Evolutionary conservation across 2,888 invertebrate genomes (phyloP), one percentile per base, ranked within the genome.

Genomic region (Pseudoips prasinana): DNA sequence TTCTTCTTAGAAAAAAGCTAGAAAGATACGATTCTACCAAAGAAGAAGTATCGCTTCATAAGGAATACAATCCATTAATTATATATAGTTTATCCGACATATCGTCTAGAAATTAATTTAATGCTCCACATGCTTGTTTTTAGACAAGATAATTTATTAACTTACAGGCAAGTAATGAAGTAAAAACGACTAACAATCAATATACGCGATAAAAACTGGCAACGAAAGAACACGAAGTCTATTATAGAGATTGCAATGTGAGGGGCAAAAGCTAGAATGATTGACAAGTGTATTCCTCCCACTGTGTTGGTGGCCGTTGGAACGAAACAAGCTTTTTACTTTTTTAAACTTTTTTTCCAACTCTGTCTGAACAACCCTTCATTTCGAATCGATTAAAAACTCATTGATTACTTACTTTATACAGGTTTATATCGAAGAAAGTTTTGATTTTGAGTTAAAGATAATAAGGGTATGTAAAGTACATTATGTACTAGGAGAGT

Each of bases 211-310:
- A 58, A 60, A 62, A 61, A 53, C 33, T 10, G 36, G 28, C 9
- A 32, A 38, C 43, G 40, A 28, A 31, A 35, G 38, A 46, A 44
- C 34, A 29, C 33, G 29, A 25, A 58, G 52, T 58, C 58, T 58
- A 55, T 66, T 64, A 69, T 47, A 54, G 56, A 65, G 59, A 68
- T 73, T 69, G 67, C 65, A 63, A 52, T 43, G 48, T 51, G 45
- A 51, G 29, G 25, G 33, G 39, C 31, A 32, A 27, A 29, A 30
- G 48, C 37, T 43, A 31, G 35, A 36, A 64, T 84, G 82, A 85
- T 80, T 83, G 82, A 83, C 83, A 80, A 63, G 67, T 61, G 28
- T 45, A 56, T 57, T 70, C 75, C 76, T 65, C 70, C 80, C 76
- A 61, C 61, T 35, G 46, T 68, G 75, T 60, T 64, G 78, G 82